phyloP scores from a whole-genome alignment of 2,797 vertebrate genomes.

The Falco peregrinus region DNA sequence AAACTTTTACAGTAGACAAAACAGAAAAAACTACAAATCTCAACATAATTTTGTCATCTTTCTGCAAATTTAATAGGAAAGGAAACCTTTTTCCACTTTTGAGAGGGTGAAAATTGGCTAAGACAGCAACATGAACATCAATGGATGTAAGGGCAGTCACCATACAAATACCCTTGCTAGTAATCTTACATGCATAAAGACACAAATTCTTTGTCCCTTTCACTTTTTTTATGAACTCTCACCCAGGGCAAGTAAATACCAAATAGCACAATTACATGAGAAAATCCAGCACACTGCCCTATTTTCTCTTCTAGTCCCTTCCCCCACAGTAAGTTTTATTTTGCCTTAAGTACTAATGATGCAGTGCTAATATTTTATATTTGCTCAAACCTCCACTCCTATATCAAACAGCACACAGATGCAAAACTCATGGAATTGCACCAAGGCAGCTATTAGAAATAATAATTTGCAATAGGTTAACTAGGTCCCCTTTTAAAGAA shows the following conservation, averaged over 20 bases:
- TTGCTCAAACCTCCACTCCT: neutral
- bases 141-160: neutral
- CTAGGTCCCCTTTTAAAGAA: conserved; percentile 25
- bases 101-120: neutral
- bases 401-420: neutral
- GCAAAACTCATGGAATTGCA: conserved; percentile 3
- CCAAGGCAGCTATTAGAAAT: conserved; percentile 27
- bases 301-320: neutral
- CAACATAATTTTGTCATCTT: neutral
- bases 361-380: neutral
- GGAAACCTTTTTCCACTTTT: neutral
- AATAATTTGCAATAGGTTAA: conserved; percentile 43
- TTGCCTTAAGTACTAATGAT: neutral
- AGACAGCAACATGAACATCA: neutral
- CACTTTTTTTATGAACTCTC: neutral
- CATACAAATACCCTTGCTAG: neutral
- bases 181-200: neutral
- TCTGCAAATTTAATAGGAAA: neutral
- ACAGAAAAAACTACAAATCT: neutral
- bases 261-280: neutral
- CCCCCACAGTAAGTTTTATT: neutral
- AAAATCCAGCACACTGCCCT: neutral
- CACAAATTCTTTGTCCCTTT: neutral
- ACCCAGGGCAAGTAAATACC: neutral
- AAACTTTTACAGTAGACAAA: neutral